Conservation (phyloP, 2,888 invertebrate species). For the Lasioglossum figueresi region DNA sequence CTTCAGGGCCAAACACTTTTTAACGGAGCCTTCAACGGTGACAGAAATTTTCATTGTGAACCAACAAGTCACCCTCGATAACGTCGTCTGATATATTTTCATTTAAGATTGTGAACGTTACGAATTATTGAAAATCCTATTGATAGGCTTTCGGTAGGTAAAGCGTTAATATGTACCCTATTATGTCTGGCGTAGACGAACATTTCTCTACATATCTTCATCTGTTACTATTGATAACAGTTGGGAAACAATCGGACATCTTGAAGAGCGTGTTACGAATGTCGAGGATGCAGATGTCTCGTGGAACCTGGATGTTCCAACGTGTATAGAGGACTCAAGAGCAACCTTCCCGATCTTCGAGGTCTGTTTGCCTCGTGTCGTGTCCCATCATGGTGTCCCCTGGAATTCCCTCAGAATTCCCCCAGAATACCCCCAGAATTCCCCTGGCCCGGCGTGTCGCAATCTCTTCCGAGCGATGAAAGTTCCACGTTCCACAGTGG, state of each 20-base stretch:
- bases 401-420: background rate
- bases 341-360: slow-evolving; percentile 18
- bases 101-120: too few relatives aligned
- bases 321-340: background rate
- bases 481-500: background rate
- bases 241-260: background rate
- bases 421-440: background rate
- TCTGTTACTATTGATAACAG: background rate
- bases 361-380: background rate
- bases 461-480: background rate
- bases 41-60: too few relatives aligned
- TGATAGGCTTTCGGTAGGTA: too few relatives aligned
- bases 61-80: too few relatives aligned
- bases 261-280: background rate
- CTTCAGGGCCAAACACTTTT: too few relatives aligned
- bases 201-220: background rate
- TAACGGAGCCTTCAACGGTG: too few relatives aligned
- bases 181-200: background rate
- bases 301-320: background rate
- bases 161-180: background rate
- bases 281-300: background rate
- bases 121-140: too few relatives aligned
- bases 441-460: background rate
- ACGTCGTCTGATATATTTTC: too few relatives aligned
- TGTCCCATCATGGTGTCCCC: background rate